Base-by-base conservation (phyloP, 2,888 invertebrate genomes). In the Mayetiola destructor region DNA sequence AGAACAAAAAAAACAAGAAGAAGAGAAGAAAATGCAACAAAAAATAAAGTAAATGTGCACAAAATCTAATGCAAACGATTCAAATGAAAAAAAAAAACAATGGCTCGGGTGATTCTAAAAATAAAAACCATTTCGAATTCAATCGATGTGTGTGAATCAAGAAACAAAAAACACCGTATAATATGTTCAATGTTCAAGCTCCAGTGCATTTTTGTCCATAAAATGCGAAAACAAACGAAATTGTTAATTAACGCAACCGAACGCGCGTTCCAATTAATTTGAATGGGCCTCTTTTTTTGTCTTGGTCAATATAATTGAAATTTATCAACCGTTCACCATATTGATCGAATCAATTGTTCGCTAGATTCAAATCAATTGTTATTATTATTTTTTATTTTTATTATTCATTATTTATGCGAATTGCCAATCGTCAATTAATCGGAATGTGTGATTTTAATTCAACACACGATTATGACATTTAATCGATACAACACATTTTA, bases 241-340 rank as follows among this genome's bases (percentile, higher is more conserved):
- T 57, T 53, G 37, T 52, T 54, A 57, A 57, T 57, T 57, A 57
- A 54, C 54, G 35, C 53, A 53, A 57, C 54, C n/a, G n/a, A n/a
- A n/a, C 53, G 54, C 54, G 54, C 57, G 57, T 57, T 53, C 30
- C 53, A 57, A 53, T 56, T 56, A 56, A 39, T 36, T 37, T 20
- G 20, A 29, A 32, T 53, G 53, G 23, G 48, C 27, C 48, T 48
- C 27, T 32, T 32, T 12, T 48, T 48, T 48, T 48, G 29, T 48
- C 27, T 48, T 48, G 29, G 16, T 27, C 27, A 23, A 48, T n/a
- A n/a, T n/a, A n/a, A n/a, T 27, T 16, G 16, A 48, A 27, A 27
- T 27, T n/a, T 16, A 27, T 16, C n/a, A 48, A n/a, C 6, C 9
- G 4, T 14, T 23, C 4, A 23, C 42, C n/a, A 8, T 4, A 48